Percentiles rank a stretch among this genome's conserved stretches.
phyloP scores from a whole-genome alignment of 2,113 vertebrate genomes.

The Acanthisitta chloris region DNA sequence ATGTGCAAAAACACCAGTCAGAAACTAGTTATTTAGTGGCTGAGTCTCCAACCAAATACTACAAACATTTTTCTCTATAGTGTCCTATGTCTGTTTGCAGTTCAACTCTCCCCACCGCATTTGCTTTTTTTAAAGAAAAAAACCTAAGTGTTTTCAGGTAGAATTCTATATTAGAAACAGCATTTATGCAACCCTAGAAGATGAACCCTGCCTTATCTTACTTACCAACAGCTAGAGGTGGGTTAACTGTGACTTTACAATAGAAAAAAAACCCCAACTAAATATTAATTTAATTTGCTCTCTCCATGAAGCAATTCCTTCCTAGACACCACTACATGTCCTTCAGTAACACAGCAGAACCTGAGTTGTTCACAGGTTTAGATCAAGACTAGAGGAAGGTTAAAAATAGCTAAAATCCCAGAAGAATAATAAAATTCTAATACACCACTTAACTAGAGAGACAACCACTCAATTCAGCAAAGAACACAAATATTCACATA shows the following conservation, averaged over 20 bases:
- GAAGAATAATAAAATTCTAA: neutral
- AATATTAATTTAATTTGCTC: neutral
- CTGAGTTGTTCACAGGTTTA: neutral
- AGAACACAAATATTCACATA: neutral
- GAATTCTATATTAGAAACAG: neutral
- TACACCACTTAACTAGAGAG: neutral
- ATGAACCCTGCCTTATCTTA: neutral
- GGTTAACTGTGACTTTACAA: neutral
- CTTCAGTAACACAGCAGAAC: neutral
- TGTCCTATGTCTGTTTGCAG: neutral
- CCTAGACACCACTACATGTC: neutral
- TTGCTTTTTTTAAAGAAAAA: neutral
- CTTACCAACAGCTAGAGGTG: neutral
- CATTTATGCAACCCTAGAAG: neutral
- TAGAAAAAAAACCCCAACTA: neutral
- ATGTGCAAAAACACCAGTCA: neutral
- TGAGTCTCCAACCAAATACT: neutral
- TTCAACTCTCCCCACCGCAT: accelerated
- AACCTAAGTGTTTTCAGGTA: neutral
- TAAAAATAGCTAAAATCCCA: neutral
- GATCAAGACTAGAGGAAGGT: neutral
- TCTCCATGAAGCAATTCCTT: neutral
- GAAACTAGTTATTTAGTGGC: neutral
- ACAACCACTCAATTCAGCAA: neutral
- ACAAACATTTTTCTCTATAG: neutral